Percentiles rank a stretch among this genome's conserved stretches.
These are phyloP conservation scores for Pedicia rivosa DNA, from an alignment of 2,888 invertebrate species.

Conservation along the genomic window DNA sequence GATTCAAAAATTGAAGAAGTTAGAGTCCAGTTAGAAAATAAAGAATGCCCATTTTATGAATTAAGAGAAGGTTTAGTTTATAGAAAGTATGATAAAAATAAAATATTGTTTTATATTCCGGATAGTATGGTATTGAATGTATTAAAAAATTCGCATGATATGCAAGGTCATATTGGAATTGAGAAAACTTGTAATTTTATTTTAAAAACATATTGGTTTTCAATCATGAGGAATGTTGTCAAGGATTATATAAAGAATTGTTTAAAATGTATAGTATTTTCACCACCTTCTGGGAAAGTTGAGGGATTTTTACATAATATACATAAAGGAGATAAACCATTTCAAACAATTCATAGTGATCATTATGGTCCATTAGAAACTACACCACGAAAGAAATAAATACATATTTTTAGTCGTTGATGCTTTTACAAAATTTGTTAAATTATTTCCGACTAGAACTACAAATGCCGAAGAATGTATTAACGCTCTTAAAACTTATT, in stretches of 20 bases:
- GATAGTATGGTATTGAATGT: conserved; percentile 14
- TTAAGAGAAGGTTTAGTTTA: conserved; percentile 12
- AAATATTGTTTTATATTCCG: conserved; percentile 13
- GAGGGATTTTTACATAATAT: conserved; percentile 17
- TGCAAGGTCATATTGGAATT: conserved; percentile 18
- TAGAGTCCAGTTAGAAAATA: conserved; percentile 11
- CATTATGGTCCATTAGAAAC: conserved; percentile 10
- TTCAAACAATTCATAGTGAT: conserved; percentile 11
- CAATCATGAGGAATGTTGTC: conserved; percentile 15
- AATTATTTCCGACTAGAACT: conserved; percentile 7
- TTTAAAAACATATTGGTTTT: conserved; percentile 19
- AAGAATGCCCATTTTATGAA: conserved; percentile 9
- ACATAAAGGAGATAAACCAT: conserved; percentile 16
- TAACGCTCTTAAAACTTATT: conserved; percentile 2
- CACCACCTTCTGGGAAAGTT: conserved; percentile 3
- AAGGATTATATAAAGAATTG: conserved; percentile 10
- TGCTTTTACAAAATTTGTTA: conserved; percentile 11
- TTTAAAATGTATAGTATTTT: conserved; percentile 9
- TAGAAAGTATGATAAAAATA: conserved; percentile 6
- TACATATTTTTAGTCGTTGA: conserved; percentile 8
- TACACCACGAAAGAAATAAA: conserved; percentile 2
- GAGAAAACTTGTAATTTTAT: conserved; percentile 17
- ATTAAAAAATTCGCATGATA: conserved; percentile 16
- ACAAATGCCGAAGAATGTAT: conserved; percentile 11
- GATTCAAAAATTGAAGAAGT: conserved; percentile 14